A percentile compares a stretch with the other conserved stretches of the same genome.
These are phyloP conservation scores for Margaritifera margaritifera DNA, from an alignment of 2,888 invertebrate genomes.

Conservation along the genomic window DNA sequence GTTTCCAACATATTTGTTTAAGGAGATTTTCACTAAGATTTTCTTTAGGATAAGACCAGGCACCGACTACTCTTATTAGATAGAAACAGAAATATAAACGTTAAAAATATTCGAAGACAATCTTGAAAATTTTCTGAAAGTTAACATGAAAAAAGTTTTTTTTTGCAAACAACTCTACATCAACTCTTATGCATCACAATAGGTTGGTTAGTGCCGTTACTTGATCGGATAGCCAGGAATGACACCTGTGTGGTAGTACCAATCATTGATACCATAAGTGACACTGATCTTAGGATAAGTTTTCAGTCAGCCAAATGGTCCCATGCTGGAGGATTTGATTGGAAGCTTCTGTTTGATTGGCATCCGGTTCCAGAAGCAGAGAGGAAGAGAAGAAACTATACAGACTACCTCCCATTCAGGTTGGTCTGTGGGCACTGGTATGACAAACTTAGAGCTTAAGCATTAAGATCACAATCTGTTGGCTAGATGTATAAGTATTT, in stretches of 20 bases:
- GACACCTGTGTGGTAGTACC: conserved; percentile 87
- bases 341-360: conserved; percentile 92
- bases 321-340: conserved; percentile 76
- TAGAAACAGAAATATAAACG: too few relatives aligned
- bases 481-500: too few relatives aligned
- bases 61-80: too few relatives aligned
- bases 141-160: too few relatives aligned
- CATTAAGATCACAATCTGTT: too few relatives aligned
- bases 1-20: too few relatives aligned
- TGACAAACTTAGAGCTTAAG: too few relatives aligned
- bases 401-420: conserved; percentile 23
- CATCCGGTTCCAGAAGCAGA: conserved; percentile 25
- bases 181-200: conserved; percentile 21
- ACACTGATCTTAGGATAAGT: conserved; percentile 87
- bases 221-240: conserved; percentile 85
- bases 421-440: not conserved
- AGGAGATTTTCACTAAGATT: too few relatives aligned
- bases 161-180: too few relatives aligned
- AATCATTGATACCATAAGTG: conserved; percentile 96
- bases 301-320: conserved; percentile 62
- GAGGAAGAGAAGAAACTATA: conserved; percentile 23
- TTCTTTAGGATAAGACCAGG: too few relatives aligned
- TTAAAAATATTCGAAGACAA: too few relatives aligned
- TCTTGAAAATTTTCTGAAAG: too few relatives aligned
- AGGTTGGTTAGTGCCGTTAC: conserved; percentile 94